Evolutionary conservation across 2,113 vertebrate genomes (phyloP), one percentile per base, ranked within the genome.

Genomic region (Clarias macrocephalus): DNA sequence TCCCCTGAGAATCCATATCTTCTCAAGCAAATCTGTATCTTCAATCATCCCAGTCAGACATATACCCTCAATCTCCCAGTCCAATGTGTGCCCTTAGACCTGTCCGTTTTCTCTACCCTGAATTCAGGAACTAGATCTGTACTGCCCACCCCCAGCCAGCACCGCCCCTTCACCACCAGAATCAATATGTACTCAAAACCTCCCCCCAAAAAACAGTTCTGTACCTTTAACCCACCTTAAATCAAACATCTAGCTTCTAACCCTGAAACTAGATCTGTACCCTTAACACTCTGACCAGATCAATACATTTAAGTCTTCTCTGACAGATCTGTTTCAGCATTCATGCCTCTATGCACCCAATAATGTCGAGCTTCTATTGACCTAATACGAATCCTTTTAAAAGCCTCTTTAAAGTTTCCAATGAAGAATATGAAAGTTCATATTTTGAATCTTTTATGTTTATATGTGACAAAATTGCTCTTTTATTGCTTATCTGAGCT

Each of bases 381-480:
- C 13, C 30, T 57, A 23, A 21, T 19, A 37, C 15, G 21, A 33
- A 59, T 28, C 5, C 70, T 25, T 48, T 62, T 23, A 48, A 42
- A 76, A 42, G 15, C 60, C 83, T 30, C 70, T 68, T n/a, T 18
- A 56, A 30, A 56, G 8, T 54, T 68, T 68, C 28, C 19, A 56
- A 21, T 25, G 37, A 82, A 73, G 5, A 12, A 19, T 63, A 70
- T 19, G 57, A 76, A n/a, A 48, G 62, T 54, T 62, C 48, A 62
- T 66, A 62, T 66, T 48, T 48, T 54, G 19, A 80, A 86, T 86
- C 11, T 80, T 57, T 80, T 16, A 66, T 65, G n/a, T 57, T 52
- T 77, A 65, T 60, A 60, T 72, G 30, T 42, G 33, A 81, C 19
- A 25, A 59, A 52, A 72, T 62, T 11, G 25, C 48, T 7, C 21